Base-by-base conservation (phyloP, 2,113 vertebrate species). In the Ornithorhynchus anatinus region DNA sequence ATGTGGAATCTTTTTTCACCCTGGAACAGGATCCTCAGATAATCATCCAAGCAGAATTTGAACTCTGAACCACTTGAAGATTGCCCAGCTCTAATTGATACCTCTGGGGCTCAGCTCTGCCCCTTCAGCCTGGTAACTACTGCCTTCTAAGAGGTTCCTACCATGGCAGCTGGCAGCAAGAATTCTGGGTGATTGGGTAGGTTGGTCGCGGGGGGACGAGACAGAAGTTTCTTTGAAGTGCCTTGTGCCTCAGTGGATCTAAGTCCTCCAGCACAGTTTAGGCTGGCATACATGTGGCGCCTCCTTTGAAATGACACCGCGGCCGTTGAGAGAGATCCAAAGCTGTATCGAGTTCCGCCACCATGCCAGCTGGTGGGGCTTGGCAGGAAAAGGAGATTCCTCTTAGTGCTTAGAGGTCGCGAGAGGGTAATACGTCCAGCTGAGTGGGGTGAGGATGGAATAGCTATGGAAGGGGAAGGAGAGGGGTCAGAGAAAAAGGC, bases 351-450 rank as follows among this genome's bases (percentile, higher is more conserved):
- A 57, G 53, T 85, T 87, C 60, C 80, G 67, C 42, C 64, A 40
- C 58, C 57, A 23, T 20, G 35, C n/a, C 73, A 81, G 75, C 83
- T 87, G 86, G 86, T 80, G 12, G 67, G 50, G 8, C 3, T 37
- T 33, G 27, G 69, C 75, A 73, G 84, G 84, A 88, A 88, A 88
- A 80, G 74, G 60, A 87, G 64, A 85, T 81, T 87, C 86, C 83
- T 73, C 22, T 70, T 75, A 85, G 65, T 77, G 72, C 72, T 87
- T 70, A 61, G 75, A 87, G 80, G 83, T 85, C 83, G 77, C 4
- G 5, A 58, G 48, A 64, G 35, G 52, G 16, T 59, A 16, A 33
- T 56, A 59, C 75, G 59, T 67, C 31, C 70, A 44, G 23, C 19
- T 12, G 33, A 5, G 39, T 58, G 22, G 20, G 33, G 40, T 75